These are phyloP conservation scores for Brotula barbata DNA, from an alignment of 2,797 vertebrate species.

Conservation along the genomic window DNA sequence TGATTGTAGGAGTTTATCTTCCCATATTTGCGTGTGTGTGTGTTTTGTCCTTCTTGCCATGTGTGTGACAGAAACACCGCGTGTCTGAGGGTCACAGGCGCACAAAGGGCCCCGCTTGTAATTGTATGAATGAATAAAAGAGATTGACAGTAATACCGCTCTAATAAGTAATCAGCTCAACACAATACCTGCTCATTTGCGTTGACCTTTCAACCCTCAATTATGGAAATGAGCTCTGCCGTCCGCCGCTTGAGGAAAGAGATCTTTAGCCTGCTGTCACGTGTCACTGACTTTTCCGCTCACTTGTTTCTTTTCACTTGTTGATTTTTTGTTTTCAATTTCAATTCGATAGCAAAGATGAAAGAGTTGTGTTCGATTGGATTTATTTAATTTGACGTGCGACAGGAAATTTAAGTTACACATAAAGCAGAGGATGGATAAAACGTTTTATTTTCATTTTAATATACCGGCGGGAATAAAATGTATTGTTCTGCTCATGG, in stretches of 20 bases:
- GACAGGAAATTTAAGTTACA: background rate
- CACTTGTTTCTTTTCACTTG: slow-evolving; percentile 34
- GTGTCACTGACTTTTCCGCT: slow-evolving; percentile 55
- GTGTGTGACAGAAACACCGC: slow-evolving; percentile 1
- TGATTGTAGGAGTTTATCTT: background rate
- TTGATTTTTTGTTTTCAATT: slow-evolving; percentile 24
- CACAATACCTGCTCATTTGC: slow-evolving; percentile 79
- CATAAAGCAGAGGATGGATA: too few relatives aligned
- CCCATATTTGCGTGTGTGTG: background rate
- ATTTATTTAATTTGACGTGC: too few relatives aligned
- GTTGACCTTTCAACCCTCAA: slow-evolving; percentile 83
- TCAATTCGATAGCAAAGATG: background rate
- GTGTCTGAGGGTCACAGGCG: slow-evolving; percentile 60
- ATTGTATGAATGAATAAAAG: slow-evolving; percentile 78
- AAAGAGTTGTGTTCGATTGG: background rate
- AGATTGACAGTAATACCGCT: slow-evolving; percentile 82
- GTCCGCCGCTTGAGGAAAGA: slow-evolving; percentile 74
- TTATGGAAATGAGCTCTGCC: slow-evolving; percentile 81
- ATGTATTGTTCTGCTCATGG: slow-evolving; percentile 23
- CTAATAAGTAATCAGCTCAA: slow-evolving; percentile 84
- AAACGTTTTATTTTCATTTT: background rate
- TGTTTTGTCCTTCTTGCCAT: slow-evolving; percentile 24
- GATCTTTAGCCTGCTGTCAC: slow-evolving; percentile 72
- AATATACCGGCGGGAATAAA: slow-evolving; percentile 22
- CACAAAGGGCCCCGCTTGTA: slow-evolving; percentile 72